A percentile compares a stretch with the other conserved stretches of the same genome.
These are phyloP conservation scores for Tetanocera ferruginea DNA, from an alignment of 2,888 invertebrate genomes.

Conservation along the genomic window DNA sequence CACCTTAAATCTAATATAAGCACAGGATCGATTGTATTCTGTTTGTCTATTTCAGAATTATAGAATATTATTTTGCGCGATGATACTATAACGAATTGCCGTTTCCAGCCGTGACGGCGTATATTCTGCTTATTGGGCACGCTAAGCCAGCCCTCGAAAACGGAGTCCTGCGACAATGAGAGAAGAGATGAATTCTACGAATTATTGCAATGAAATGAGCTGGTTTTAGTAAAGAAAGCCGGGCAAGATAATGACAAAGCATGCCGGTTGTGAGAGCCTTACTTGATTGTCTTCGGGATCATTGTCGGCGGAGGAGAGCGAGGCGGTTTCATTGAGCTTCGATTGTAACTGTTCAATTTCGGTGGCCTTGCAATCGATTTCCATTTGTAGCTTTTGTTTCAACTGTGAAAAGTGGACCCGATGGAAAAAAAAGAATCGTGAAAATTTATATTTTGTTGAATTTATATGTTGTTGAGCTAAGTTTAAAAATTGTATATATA, in stretches of 20 bases:
- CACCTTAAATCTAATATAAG: slow-evolving; percentile 96
- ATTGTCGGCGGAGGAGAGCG: slow-evolving; percentile 90
- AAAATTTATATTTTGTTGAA: background rate
- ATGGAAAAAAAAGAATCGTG: background rate
- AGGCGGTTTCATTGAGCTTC: slow-evolving; percentile 91
- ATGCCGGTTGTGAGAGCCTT: slow-evolving; percentile 40
- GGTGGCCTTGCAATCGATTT: slow-evolving; percentile 95
- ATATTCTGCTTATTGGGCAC: slow-evolving; percentile 97
- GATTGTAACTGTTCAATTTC: slow-evolving; percentile 94
- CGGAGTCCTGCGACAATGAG: slow-evolving; percentile 74
- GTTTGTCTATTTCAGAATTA: slow-evolving; percentile 93
- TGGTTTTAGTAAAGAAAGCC: slow-evolving; percentile 20
- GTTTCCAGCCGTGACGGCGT: slow-evolving; percentile 95
- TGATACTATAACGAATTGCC: slow-evolving; percentile 96
- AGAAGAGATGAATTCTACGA: slow-evolving; percentile 61
- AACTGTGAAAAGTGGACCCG: slow-evolving; percentile 54
- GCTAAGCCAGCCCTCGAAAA: slow-evolving; percentile 96
- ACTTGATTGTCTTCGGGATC: slow-evolving; percentile 80
- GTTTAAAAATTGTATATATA: background rate
- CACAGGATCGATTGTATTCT: slow-evolving; percentile 90
- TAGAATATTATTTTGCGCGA: slow-evolving; percentile 98
- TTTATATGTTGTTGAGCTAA: too few species aligned
- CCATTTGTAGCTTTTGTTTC: slow-evolving; percentile 89
- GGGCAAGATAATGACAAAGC: slow-evolving; percentile 14
- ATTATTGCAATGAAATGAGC: slow-evolving; percentile 39